Evolutionary conservation across 2,888 invertebrate species (phyloP).

Genomic region (Panzeria rudis): DNA sequence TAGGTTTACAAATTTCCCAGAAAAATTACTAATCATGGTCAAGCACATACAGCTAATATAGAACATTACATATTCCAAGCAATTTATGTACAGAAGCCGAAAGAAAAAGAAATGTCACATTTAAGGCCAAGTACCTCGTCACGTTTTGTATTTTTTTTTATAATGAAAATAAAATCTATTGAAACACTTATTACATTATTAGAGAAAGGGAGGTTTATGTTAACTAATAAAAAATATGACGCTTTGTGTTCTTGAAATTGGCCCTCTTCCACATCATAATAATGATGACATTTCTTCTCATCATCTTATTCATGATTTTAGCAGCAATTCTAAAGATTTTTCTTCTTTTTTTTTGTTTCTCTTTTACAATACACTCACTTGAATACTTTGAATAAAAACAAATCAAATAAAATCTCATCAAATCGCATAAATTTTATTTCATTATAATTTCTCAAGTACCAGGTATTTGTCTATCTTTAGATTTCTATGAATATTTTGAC

Average conservation of each 20-base stretch:
- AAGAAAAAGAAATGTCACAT: conserved; percentile 27
- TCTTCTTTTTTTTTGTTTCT: background rate
- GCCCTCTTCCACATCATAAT: conserved; percentile 14
- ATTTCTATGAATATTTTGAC: conserved; percentile 28
- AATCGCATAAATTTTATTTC: conserved; percentile 22
- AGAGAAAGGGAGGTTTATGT: background rate
- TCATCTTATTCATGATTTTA: conserved; percentile 5
- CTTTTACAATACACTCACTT: conserved; percentile 4
- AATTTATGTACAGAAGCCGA: background rate
- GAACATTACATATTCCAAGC: background rate
- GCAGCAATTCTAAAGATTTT: conserved; percentile 11
- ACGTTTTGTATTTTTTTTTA: background rate
- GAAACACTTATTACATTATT: conserved; percentile 24
- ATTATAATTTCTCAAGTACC: conserved; percentile 28
- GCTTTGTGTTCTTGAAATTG: conserved; percentile 36
- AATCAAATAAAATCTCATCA: conserved; percentile 33
- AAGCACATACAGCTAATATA: background rate
- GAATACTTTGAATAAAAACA: conserved; percentile 2
- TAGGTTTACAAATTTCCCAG: conserved; percentile 14
- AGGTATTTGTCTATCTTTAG: conserved; percentile 8
- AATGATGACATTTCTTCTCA: conserved; percentile 29
- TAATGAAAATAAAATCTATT: conserved; percentile 18
- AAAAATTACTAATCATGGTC: conserved; percentile 31
- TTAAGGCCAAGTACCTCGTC: conserved; percentile 46
- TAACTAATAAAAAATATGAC: conserved; percentile 3